phyloP scores from a whole-genome alignment of 2,888 invertebrate species.

The Marasmarcha lunaedactyla region DNA sequence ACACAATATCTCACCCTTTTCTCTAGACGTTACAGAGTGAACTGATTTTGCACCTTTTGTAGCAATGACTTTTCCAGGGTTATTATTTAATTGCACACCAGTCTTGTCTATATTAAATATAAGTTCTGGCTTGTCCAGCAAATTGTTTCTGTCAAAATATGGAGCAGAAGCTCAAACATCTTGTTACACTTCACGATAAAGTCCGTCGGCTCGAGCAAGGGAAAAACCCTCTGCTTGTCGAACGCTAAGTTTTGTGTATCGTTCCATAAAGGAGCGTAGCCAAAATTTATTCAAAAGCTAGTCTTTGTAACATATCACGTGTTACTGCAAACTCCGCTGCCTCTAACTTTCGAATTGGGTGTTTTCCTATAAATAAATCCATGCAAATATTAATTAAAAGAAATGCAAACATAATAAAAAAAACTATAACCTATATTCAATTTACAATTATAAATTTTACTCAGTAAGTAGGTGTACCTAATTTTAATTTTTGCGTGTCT shows the following conservation, averaged over 20 bases:
- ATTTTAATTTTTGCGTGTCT: conserved; percentile 14
- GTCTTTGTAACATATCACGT: conserved; percentile 1
- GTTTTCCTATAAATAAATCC: neutral
- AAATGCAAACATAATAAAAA: neutral
- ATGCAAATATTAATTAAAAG: neutral
- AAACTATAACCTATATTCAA: too few relatives aligned
- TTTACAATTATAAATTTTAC: too few relatives aligned
- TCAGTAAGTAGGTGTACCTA: too few relatives aligned
- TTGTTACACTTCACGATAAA: conserved; percentile 16
- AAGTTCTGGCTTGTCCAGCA: conserved; percentile 15
- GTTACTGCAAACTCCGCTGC: conserved; percentile 3
- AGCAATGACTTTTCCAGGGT: conserved; percentile 25
- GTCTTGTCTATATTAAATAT: conserved; percentile 31
- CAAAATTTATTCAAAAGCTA: conserved; percentile 5
- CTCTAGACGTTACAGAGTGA: conserved; percentile 5
- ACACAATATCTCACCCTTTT: conserved; percentile 7
- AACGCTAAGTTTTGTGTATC: conserved; percentile 12
- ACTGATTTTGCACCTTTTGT: conserved; percentile 20
- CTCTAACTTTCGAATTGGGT: too few relatives aligned
- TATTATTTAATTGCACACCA: conserved; percentile 26
- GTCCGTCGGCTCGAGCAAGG: conserved; percentile 13
- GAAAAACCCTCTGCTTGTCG: conserved; percentile 21
- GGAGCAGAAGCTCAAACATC: conserved; percentile 16
- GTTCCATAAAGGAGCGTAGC: conserved; percentile 4
- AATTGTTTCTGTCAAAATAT: conserved; percentile 14